Evolutionary conservation across 2,888 invertebrate genomes (phyloP).

Genomic region (Drosophila hamatofila): DNA sequence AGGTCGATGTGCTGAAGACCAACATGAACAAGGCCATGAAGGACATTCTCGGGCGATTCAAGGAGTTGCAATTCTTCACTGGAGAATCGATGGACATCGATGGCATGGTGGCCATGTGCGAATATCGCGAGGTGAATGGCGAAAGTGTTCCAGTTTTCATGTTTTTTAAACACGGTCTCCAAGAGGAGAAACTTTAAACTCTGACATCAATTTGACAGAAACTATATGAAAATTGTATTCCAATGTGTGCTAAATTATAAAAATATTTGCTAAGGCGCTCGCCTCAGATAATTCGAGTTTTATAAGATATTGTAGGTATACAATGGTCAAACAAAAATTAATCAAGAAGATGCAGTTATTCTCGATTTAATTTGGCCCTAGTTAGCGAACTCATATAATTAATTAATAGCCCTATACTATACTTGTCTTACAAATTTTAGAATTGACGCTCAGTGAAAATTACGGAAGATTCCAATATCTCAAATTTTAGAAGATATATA

Average conservation of each 20-base stretch:
- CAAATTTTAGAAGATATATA: too few relatives aligned
- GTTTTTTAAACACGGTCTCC: conserved; percentile 98
- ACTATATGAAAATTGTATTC: background rate
- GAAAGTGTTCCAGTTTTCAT: conserved; percentile 94
- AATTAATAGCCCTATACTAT: too few relatives aligned
- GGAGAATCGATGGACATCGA: conserved; percentile 97
- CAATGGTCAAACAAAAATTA: too few relatives aligned
- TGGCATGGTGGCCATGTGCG: conserved; percentile 96
- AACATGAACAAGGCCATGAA: conserved; percentile 97
- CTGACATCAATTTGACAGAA: background rate
- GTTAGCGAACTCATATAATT: too few relatives aligned
- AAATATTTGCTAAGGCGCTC: background rate
- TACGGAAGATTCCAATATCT: too few relatives aligned
- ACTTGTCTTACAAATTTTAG: too few relatives aligned
- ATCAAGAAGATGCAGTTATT: too few relatives aligned
- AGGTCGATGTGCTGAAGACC: conserved; percentile 94
- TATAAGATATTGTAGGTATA: too few relatives aligned
- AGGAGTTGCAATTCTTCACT: conserved; percentile 95
- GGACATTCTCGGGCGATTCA: conserved; percentile 94
- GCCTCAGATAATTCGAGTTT: background rate
- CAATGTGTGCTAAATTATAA: conserved; percentile 3
- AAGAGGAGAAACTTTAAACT: conserved; percentile 96
- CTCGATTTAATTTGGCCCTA: too few relatives aligned
- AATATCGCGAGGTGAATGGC: conserved; percentile 95
- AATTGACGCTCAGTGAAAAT: too few relatives aligned